These are phyloP conservation scores for Leptopilina myrica DNA, from an alignment of 2,888 invertebrate genomes.

Conservation along the genomic window DNA sequence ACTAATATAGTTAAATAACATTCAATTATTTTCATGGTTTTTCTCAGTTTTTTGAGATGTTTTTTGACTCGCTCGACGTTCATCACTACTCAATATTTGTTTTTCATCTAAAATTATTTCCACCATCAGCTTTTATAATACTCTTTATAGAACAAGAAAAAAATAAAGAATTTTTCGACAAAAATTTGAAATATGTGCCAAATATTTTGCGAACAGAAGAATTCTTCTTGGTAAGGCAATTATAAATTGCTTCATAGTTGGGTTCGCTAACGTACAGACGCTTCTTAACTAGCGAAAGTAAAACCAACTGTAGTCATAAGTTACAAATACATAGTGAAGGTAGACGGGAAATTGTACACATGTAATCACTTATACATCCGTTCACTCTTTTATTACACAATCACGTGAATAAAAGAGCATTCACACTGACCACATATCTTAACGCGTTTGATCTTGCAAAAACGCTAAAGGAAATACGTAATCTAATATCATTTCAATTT, in stretches of 20 bases:
- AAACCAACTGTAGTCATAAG: slow-evolving; percentile 42
- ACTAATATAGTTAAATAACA: no score
- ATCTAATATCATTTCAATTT: slow-evolving; percentile 16
- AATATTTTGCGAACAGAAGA: no score
- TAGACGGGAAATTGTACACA: slow-evolving; percentile 24
- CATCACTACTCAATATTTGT: no score
- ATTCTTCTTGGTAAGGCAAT: neutral
- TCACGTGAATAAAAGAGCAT: slow-evolving; percentile 32
- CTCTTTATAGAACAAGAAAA: no score
- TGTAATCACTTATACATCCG: slow-evolving; percentile 33
- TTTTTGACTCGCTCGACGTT: no score
- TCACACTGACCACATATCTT: slow-evolving; percentile 37
- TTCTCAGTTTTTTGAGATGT: no score
- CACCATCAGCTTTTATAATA: no score
- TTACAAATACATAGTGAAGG: slow-evolving; percentile 11
- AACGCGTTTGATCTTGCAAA: slow-evolving; percentile 18
- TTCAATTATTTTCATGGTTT: no score
- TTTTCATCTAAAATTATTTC: no score
- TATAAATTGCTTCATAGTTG: slow-evolving; percentile 53
- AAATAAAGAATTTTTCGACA: no score
- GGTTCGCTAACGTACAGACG: slow-evolving; percentile 50
- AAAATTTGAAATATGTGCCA: no score
- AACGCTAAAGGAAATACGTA: slow-evolving; percentile 8
- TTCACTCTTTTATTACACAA: slow-evolving; percentile 30
- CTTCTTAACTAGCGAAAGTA: slow-evolving; percentile 62